Evolutionary conservation across 2,797 vertebrate species (phyloP), one percentile per base, ranked within the genome.

Genomic region (Enteromius unitaeniatus): DNA sequence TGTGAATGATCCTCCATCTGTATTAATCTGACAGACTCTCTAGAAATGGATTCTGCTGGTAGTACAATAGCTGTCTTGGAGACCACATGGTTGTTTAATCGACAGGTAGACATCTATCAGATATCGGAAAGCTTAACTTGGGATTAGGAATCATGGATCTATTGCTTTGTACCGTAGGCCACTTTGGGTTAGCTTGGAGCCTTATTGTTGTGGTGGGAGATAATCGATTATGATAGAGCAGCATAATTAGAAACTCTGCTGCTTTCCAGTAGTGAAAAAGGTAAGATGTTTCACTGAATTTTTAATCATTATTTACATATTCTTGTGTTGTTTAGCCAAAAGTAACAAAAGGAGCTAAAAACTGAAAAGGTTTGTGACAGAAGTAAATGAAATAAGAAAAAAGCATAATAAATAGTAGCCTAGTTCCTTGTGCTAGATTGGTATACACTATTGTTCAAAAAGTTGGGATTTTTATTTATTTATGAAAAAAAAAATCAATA

Each of bases 1-100:
- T 83, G 82, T 60, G 74, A 83, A 70, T 83, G 53, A 83, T 78
- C 82, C 74, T 47, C 74, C 19, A 49, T 78, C 82, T 70, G 51
- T 83, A 77, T 83, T 68, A 77, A 45, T 64, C 51, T 78, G 82
- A 62, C 74, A 83, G 37, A 69, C 51, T 81, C 82, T 67, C n/a
- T 76, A 70, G 65, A 78, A 70, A 77, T 78, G 65, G 65, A 47
- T 83, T 83, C 37, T 47, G 51, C 74, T 45, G 15, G 21, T 23
- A 7, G 47, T 70, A 83, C 62, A 83, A 83, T 60, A 60, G 53
- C 37, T 45, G 77, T 51, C 69, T 83, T 55, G n/a, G 51, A 75
- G 31, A 69, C 28, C 75, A 58, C 51, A 19, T 23, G 21, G 67
- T 60, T 31, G n/a, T 64, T 49, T 80, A 84, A 86, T 84, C 8